Evolutionary conservation across 2,797 vertebrate genomes (phyloP).

Genomic region (Sebastiscus tertius): DNA sequence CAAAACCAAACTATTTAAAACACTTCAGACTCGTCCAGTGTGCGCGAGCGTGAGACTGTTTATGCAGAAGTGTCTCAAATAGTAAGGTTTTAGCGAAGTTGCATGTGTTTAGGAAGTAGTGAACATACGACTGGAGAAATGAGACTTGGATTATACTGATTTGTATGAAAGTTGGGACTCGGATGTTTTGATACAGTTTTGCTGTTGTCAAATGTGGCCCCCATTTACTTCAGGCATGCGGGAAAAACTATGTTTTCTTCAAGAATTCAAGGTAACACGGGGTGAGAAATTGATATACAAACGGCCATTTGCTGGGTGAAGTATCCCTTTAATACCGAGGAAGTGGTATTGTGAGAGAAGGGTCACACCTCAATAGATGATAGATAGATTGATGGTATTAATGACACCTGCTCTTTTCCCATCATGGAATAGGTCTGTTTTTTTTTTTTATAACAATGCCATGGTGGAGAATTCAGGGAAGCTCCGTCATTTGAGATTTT

Average conservation of each 20-base stretch:
- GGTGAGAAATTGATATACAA: too few species aligned
- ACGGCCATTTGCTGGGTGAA: not conserved
- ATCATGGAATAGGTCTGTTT: not conserved
- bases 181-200: too few species aligned
- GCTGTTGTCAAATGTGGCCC: too few species aligned
- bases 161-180: too few species aligned
- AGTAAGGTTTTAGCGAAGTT: not conserved
- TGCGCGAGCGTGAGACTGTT: too few species aligned
- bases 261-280: too few species aligned
- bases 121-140: not conserved
- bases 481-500: not conserved
- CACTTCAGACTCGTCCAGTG: too few species aligned
- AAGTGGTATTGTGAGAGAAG: not conserved
- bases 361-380: not conserved
- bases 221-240: too few species aligned
- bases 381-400: not conserved
- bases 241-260: too few species aligned
- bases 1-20: fast-evolving
- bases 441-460: not conserved
- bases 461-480: not conserved
- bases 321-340: not conserved
- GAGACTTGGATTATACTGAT: too few species aligned
- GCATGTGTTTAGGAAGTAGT: not conserved
- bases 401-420: not conserved
- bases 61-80: not conserved